Evolutionary conservation across 2,113 vertebrate genomes (phyloP).

Genomic region (Hypanus sabinus): DNA sequence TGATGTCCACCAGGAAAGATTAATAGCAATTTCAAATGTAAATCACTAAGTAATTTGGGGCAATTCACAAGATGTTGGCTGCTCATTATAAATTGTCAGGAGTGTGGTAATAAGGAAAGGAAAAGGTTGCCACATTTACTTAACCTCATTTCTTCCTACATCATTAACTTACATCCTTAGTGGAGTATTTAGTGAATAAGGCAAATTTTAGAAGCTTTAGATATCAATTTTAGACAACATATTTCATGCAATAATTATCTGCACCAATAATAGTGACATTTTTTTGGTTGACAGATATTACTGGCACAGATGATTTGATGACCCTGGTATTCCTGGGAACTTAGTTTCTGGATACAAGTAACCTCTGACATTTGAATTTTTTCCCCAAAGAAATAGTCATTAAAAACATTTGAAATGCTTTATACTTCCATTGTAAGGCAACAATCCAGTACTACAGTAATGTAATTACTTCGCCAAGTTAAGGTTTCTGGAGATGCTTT

Average conservation of each 20-base stretch:
- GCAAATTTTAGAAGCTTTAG: background rate
- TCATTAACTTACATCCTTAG: background rate
- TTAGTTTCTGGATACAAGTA: background rate
- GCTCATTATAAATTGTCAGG: background rate
- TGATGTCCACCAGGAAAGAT: too few relatives aligned
- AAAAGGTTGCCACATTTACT: background rate
- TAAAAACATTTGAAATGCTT: background rate
- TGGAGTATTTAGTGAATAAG: background rate
- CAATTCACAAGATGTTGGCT: background rate
- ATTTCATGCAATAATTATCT: background rate
- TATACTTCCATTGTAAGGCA: background rate
- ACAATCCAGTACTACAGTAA: background rate
- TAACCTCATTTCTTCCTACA: background rate
- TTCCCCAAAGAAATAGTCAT: too few relatives aligned
- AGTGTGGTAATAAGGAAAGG: too few relatives aligned
- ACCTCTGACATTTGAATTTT: background rate
- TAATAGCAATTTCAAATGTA: too few relatives aligned
- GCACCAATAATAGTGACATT: background rate
- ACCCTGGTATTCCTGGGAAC: background rate
- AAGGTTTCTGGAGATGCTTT: background rate
- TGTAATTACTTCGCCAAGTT: background rate
- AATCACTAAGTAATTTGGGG: background rate
- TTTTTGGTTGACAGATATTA: background rate
- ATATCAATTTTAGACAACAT: background rate
- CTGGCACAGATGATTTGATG: background rate